These are phyloP conservation scores for Choloepus didactylus DNA, from an alignment of 2,797 vertebrate genomes.

Conservation along the genomic window DNA sequence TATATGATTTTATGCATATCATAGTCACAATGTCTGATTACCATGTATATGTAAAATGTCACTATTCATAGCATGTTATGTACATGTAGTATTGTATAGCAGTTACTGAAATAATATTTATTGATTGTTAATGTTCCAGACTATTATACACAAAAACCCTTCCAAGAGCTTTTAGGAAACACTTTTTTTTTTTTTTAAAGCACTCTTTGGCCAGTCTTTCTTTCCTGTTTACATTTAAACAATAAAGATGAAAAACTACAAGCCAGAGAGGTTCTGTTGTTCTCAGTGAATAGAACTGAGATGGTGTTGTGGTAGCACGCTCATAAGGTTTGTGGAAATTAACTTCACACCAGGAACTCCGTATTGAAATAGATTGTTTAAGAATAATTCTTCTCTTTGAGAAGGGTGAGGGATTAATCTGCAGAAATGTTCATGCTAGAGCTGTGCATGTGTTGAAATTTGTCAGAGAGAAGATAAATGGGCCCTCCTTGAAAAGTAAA, in stretches of 20 bases:
- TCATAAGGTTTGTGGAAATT: constrained; percentile 84
- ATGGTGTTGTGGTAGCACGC: constrained; percentile 63
- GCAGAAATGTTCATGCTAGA: constrained; percentile 86
- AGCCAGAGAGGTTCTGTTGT: constrained; percentile 72
- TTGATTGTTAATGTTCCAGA: constrained; percentile 53
- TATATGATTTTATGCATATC: neutral
- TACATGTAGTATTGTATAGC: constrained; percentile 15
- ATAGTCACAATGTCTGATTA: constrained; percentile 20
- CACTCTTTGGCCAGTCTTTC: constrained; percentile 58
- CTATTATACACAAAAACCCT: constrained; percentile 23
- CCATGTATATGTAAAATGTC: neutral
- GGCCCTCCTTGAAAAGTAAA: constrained; percentile 90
- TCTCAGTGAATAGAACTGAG: constrained; percentile 76
- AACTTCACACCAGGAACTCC: constrained; percentile 78
- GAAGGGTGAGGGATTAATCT: constrained; percentile 88
- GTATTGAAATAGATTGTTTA: constrained; percentile 86
- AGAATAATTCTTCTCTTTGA: constrained; percentile 88
- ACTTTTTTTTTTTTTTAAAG: constrained; percentile 54
- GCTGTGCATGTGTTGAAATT: constrained; percentile 88
- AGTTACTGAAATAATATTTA: constrained; percentile 68
- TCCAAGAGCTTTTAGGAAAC: constrained; percentile 62
- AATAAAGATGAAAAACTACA: constrained; percentile 66
- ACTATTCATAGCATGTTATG: neutral
- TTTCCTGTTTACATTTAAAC: constrained; percentile 77
- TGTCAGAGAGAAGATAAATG: constrained; percentile 90